phyloP scores from a whole-genome alignment of 2,113 vertebrate genomes.

The Trinectes maculatus region DNA sequence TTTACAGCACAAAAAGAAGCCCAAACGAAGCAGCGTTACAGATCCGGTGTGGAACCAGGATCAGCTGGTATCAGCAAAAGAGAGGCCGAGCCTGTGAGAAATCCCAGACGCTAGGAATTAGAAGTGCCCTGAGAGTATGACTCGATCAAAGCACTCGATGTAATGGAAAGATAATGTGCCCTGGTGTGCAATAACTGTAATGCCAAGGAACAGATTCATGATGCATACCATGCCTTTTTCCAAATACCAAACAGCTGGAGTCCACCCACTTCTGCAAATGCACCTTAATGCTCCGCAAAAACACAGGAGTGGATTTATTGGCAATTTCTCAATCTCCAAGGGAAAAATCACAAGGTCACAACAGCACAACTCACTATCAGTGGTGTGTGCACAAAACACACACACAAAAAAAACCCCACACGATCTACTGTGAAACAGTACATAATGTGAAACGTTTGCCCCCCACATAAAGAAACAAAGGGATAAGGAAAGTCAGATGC shows the following conservation, averaged over 20 bases:
- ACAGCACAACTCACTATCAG: neutral
- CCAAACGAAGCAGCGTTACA: slow-evolving; percentile 36
- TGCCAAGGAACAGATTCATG: slow-evolving; percentile 55
- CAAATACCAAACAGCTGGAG: slow-evolving; percentile 65
- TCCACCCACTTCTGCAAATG: slow-evolving; percentile 65
- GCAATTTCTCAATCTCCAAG: slow-evolving; percentile 33
- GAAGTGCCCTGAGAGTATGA: slow-evolving; percentile 62
- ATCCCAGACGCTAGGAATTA: slow-evolving; percentile 63
- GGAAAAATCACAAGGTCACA: slow-evolving; percentile 40
- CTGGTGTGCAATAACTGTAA: slow-evolving; percentile 69
- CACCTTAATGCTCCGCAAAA: slow-evolving; percentile 51
- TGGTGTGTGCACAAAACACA: slow-evolving; percentile 9
- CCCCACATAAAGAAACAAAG: neutral
- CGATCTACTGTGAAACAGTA: neutral
- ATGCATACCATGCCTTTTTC: slow-evolving; percentile 47
- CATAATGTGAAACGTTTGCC: slow-evolving; percentile 5
- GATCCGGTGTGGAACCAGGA: slow-evolving; percentile 39
- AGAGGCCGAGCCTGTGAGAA: slow-evolving; percentile 36
- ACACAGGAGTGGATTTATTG: slow-evolving; percentile 56
- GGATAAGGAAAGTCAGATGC: neutral
- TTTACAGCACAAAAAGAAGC: slow-evolving; percentile 33
- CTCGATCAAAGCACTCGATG: slow-evolving; percentile 68
- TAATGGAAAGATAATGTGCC: slow-evolving; percentile 75
- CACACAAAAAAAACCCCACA: neutral
- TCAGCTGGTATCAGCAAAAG: slow-evolving; percentile 48